Percentiles rank a stretch among this genome's conserved stretches.
Evolutionary conservation across 1,140 invertebrate genomes (phyloP).

Genomic region (Psilanteris sp.): DNA sequence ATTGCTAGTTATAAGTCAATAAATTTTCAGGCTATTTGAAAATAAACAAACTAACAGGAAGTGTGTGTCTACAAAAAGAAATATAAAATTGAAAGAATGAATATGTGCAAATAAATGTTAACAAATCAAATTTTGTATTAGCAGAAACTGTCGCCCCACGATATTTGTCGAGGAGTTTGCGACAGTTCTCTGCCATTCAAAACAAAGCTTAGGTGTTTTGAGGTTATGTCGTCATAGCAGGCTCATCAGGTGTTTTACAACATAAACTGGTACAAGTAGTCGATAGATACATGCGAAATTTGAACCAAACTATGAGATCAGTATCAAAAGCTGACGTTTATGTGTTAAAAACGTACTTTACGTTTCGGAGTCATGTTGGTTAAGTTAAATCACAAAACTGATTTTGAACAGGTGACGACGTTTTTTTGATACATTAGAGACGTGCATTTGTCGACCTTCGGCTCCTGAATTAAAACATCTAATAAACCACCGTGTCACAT

Average conservation of each 20-base stretch:
- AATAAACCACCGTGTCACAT: slow-evolving; percentile 13
- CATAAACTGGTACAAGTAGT: background rate
- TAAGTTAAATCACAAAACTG: slow-evolving; percentile 36
- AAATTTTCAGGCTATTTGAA: background rate
- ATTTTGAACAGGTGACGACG: slow-evolving; percentile 1
- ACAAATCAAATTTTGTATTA: too few species aligned
- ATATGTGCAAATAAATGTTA: too few species aligned
- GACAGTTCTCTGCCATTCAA: slow-evolving; percentile 1
- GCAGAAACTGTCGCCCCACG: too few species aligned
- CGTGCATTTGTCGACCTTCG: background rate
- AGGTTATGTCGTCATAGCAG: background rate
- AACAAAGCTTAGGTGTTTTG: background rate
- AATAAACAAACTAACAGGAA: background rate
- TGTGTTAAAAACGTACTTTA: slow-evolving; percentile 67
- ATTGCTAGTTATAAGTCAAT: background rate
- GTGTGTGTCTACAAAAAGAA: background rate
- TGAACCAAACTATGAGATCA: background rate
- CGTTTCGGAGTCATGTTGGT: slow-evolving; percentile 76
- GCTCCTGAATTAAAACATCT: background rate
- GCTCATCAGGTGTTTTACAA: background rate
- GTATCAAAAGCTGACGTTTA: background rate
- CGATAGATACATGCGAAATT: background rate
- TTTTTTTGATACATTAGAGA: background rate
- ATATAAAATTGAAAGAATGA: too few species aligned
- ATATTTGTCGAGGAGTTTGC: too few species aligned